phyloP scores from a whole-genome alignment of 2,797 vertebrate genomes.

The Argentina silus region DNA sequence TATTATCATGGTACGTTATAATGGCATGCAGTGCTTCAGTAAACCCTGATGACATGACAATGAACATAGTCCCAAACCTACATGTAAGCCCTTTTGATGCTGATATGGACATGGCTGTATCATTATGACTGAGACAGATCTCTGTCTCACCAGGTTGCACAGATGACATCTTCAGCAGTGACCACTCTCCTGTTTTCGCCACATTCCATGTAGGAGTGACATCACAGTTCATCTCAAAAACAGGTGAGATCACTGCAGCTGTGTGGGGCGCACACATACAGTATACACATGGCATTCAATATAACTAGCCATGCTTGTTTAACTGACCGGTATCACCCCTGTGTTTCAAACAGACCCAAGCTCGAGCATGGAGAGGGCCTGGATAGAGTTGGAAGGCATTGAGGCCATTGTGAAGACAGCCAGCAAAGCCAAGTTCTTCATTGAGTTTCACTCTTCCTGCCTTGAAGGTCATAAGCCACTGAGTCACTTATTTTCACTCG shows the following conservation, averaged over 20 bases:
- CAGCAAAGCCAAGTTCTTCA: slow-evolving; percentile 84
- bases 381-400: slow-evolving; percentile 79
- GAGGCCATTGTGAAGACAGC: slow-evolving; percentile 85
- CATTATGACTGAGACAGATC: slow-evolving; percentile 4
- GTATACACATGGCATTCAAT: background rate
- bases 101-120: background rate
- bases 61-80: background rate
- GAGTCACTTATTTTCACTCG: background rate
- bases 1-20: background rate
- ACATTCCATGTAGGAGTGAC: slow-evolving; percentile 83
- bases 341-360: slow-evolving; percentile 59
- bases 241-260: slow-evolving; percentile 70
- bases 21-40: background rate
- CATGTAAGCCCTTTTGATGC: background rate
- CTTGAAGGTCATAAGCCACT: slow-evolving; percentile 74
- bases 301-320: background rate
- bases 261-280: slow-evolving; percentile 16
- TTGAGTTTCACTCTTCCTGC: slow-evolving; percentile 82
- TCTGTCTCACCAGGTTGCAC: slow-evolving; percentile 78
- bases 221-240: slow-evolving; percentile 67
- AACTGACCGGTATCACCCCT: background rate
- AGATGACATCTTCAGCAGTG: slow-evolving; percentile 85
- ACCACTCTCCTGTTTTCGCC: slow-evolving; percentile 87
- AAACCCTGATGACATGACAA: background rate
- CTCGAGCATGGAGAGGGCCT: slow-evolving; percentile 68